phyloP scores from a whole-genome alignment of 2,797 vertebrate genomes.

The Aphelocoma californica region DNA sequence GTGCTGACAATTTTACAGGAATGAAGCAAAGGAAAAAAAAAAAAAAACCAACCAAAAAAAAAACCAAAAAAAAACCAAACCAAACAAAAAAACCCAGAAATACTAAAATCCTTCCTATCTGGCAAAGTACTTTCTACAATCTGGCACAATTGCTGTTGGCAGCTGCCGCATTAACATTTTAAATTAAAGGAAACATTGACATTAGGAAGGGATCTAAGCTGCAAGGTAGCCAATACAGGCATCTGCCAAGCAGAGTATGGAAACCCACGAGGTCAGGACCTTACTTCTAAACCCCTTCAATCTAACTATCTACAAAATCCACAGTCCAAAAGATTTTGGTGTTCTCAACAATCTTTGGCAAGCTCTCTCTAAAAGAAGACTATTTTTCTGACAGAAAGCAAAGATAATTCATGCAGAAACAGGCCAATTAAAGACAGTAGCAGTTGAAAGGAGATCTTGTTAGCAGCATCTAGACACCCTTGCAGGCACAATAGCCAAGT shows the following conservation, averaged over 20 bases:
- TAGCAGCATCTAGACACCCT: neutral
- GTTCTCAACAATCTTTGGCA: conserved; percentile 15
- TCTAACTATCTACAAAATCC: neutral
- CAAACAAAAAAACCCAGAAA: neutral
- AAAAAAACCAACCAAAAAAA: no score
- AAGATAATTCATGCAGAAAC: conserved; percentile 70
- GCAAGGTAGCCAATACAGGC: neutral
- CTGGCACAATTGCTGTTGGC: conserved; percentile 4
- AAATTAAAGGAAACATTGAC: conserved; percentile 48
- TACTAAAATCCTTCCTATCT: neutral
- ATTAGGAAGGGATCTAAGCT: conserved; percentile 15
- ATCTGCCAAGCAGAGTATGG: conserved; percentile 40
- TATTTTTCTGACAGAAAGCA: conserved; percentile 62
- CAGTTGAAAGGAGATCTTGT: conserved; percentile 33
- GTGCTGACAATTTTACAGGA: neutral
- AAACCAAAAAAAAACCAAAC: neutral
- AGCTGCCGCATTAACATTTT: neutral
- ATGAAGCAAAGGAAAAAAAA: neutral
- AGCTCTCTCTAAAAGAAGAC: conserved; percentile 68
- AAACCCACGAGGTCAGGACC: neutral
- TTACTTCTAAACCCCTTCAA: conserved; percentile 39
- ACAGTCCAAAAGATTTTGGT: neutral
- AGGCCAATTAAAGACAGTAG: conserved; percentile 62
- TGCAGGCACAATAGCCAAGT: neutral
- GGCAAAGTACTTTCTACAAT: neutral